Conservation (phyloP, 2,797 vertebrate species). For the Protosalanx chinensis region DNA sequence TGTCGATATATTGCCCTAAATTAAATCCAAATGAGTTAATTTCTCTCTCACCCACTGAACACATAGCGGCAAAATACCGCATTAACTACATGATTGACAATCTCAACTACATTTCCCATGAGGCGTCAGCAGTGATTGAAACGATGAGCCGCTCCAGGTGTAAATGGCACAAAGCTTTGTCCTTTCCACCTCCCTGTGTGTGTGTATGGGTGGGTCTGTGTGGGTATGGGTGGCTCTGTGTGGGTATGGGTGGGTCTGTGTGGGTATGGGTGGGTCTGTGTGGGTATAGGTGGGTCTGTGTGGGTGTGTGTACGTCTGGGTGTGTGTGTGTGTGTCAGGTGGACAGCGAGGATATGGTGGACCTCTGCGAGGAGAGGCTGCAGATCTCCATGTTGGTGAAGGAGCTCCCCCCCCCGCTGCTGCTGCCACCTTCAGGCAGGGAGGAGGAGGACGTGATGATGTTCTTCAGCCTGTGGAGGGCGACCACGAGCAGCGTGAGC, state of each 20-base stretch:
- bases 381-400: constrained; percentile 98
- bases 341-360: constrained; percentile 82
- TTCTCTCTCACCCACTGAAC: constrained; percentile 10
- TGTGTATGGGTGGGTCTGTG: constrained; percentile 4
- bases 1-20: not conserved
- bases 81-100: constrained; percentile 20
- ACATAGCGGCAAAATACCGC: not conserved
- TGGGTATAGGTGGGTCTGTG: too few species aligned
- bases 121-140: not conserved
- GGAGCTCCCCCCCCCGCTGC: constrained; percentile 87
- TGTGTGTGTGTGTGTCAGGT: constrained; percentile 45
- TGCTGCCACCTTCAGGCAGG: constrained; percentile 79
- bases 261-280: constrained; percentile 3
- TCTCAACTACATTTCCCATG: constrained; percentile 20
- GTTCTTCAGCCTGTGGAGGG: constrained; percentile 95
- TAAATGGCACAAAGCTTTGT: not conserved
- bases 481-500: constrained; percentile 88
- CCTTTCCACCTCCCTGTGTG: constrained; percentile 1
- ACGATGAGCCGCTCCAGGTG: not conserved
- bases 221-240: constrained; percentile 6
- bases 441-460: constrained; percentile 93
- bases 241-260: constrained; percentile 12
- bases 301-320: not conserved
- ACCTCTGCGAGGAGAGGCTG: constrained; percentile 89
- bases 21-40: not conserved